A percentile compares a stretch with the other conserved stretches of the same genome.
Evolutionary conservation across 2,888 invertebrate species (phyloP).

Genomic region (Torymus auratus): DNA sequence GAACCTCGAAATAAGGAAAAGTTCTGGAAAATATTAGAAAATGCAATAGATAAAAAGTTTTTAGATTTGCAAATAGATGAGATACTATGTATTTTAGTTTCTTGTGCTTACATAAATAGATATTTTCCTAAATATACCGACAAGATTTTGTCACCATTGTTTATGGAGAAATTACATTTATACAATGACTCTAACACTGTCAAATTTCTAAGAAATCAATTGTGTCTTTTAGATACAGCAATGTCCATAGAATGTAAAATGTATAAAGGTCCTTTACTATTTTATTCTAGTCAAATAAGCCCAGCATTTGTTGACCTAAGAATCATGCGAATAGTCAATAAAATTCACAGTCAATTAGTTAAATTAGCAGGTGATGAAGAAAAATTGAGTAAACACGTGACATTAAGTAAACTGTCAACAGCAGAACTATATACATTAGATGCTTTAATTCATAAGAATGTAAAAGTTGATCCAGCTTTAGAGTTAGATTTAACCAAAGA

Average conservation of each 20-base stretch:
- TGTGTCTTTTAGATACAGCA: conserved; percentile 82
- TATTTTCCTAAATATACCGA: conserved; percentile 81
- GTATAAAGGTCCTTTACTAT: conserved; percentile 80
- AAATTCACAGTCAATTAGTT: conserved; percentile 77
- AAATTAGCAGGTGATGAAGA: conserved; percentile 77
- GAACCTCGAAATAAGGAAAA: conserved; percentile 77
- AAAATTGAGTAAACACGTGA: conserved; percentile 78
- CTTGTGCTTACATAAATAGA: conserved; percentile 81
- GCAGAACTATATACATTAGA: conserved; percentile 81
- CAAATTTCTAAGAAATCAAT: conserved; percentile 75
- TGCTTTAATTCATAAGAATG: conserved; percentile 79
- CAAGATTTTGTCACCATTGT: conserved; percentile 81
- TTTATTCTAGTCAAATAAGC: conserved; percentile 78
- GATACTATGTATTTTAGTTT: conserved; percentile 81
- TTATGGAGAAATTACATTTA: conserved; percentile 79
- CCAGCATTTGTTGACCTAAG: conserved; percentile 77
- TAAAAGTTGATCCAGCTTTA: conserved; percentile 71
- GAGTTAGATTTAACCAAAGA: conserved; percentile 59
- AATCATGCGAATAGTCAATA: conserved; percentile 78
- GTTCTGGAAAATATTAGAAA: conserved; percentile 81
- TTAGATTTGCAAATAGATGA: conserved; percentile 80
- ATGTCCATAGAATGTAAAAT: conserved; percentile 81
- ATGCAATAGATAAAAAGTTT: conserved; percentile 79
- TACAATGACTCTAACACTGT: conserved; percentile 74
- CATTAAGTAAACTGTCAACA: conserved; percentile 79